Evolutionary conservation across 2,113 vertebrate genomes (phyloP).

Genomic region (Hippocampus guttulatus): DNA sequence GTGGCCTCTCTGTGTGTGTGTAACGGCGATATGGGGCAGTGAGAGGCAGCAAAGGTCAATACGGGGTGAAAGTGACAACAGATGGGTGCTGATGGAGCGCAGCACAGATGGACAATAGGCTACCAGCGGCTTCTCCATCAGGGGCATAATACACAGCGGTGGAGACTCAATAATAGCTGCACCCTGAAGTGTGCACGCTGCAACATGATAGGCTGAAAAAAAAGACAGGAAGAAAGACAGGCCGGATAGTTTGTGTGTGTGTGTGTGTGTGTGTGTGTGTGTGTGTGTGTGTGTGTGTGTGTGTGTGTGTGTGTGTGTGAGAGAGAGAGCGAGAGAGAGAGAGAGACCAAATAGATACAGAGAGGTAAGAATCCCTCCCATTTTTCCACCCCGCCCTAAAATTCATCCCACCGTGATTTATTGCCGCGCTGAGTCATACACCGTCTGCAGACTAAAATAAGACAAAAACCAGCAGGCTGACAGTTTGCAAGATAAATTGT

Average conservation of each 20-base stretch:
- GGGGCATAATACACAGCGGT: conserved; percentile 11
- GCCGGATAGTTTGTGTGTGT: neutral
- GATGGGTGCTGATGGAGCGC: conserved; percentile 46
- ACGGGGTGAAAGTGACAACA: conserved; percentile 48
- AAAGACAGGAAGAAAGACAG: neutral
- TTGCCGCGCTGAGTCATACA: conserved; percentile 24
- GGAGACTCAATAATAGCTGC: neutral
- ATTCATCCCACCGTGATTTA: conserved; percentile 33
- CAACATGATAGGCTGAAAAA: neutral
- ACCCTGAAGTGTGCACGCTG: neutral
- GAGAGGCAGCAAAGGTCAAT: conserved; percentile 47
- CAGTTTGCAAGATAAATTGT: neutral
- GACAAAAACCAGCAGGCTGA: neutral
- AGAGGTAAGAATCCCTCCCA: conserved; percentile 6
- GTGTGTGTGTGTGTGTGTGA: too few species aligned
- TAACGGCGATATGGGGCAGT: conserved; percentile 46
- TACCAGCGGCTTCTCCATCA: conserved; percentile 9
- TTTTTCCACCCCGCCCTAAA: conserved; percentile 39
- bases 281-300: too few species aligned
- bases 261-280: neutral
- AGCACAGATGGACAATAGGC: conserved; percentile 37
- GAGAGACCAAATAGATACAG: neutral
- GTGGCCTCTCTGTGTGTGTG: conserved; percentile 27
- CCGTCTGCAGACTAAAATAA: conserved; percentile 19
- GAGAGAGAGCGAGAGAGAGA: too few species aligned